These are phyloP conservation scores for Phenganax stokvisi DNA, from an alignment of 92 coral and sea anemone genomes.

Conservation along the genomic window DNA sequence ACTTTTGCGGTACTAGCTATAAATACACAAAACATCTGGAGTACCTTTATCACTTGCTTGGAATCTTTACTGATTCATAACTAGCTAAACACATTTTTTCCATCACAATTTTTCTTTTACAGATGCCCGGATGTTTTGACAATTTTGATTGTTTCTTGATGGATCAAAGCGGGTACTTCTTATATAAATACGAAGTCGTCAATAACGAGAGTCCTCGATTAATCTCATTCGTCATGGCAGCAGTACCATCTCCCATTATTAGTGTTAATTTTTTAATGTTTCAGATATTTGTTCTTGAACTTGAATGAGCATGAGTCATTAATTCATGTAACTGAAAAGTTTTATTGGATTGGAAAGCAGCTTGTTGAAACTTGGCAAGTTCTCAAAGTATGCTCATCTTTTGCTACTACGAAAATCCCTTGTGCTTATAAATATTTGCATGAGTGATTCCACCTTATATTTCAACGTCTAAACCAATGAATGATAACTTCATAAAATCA, in stretches of 20 bases:
- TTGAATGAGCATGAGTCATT: conserved; percentile 19
- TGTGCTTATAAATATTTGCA: background rate
- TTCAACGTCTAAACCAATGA: too few species aligned
- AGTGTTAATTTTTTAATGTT: background rate
- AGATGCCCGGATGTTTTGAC: conserved; percentile 50
- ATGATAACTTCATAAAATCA: too few species aligned
- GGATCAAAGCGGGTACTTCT: conserved; percentile 62
- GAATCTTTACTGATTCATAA: background rate
- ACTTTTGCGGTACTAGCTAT: background rate
- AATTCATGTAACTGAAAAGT: conserved; percentile 50
- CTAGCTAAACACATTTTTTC: background rate
- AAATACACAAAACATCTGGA: conserved; percentile 27
- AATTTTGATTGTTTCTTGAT: conserved; percentile 49
- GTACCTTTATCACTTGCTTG: background rate
- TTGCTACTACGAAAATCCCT: too few species aligned
- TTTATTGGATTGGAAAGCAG: conserved; percentile 62
- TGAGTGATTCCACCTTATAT: too few species aligned
- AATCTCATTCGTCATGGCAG: too few species aligned
- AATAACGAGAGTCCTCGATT: too few species aligned
- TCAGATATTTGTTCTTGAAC: conserved; percentile 18
- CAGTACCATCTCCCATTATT: background rate
- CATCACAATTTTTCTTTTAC: conserved; percentile 3
- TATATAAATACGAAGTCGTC: background rate
- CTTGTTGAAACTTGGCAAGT: conserved; percentile 15
- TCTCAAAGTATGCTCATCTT: conserved; percentile 35